phyloP scores from a whole-genome alignment of 2,113 vertebrate species.

The Artemisiospiza belli region DNA sequence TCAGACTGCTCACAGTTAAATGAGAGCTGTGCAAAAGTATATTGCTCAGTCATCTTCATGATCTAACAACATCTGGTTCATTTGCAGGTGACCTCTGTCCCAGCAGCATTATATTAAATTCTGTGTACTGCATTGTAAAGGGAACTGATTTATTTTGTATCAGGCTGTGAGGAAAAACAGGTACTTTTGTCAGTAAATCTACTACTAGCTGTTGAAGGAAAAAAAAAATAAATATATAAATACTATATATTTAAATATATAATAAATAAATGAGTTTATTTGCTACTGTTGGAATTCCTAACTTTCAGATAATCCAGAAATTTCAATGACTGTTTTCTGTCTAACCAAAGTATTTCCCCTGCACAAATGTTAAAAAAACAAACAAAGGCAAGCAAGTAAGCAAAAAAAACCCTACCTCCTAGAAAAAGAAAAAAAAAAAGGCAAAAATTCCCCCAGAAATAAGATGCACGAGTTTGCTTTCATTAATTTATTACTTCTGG shows the following conservation, averaged over 20 bases:
- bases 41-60: constrained; percentile 8
- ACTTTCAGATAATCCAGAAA: neutral
- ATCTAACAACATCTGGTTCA: neutral
- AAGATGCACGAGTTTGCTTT: rapidly evolving
- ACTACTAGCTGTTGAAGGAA: neutral
- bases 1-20: constrained; percentile 12
- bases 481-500: neutral
- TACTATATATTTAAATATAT: too few relatives aligned
- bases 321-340: neutral
- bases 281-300: neutral
- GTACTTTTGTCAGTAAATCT: neutral
- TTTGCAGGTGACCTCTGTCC: constrained; percentile 23
- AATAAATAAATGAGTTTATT: neutral
- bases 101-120: neutral
- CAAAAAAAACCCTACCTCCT: too few relatives aligned
- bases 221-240: too few relatives aligned
- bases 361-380: neutral
- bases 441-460: rapidly evolving
- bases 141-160: neutral
- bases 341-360: neutral
- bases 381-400: neutral
- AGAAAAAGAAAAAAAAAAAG: neutral
- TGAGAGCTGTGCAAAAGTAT: neutral
- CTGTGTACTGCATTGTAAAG: neutral
- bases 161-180: neutral